Evolutionary conservation across 1,140 invertebrate species (phyloP), one percentile per base, ranked within the genome.

Genomic region (Argopecten irradians): DNA sequence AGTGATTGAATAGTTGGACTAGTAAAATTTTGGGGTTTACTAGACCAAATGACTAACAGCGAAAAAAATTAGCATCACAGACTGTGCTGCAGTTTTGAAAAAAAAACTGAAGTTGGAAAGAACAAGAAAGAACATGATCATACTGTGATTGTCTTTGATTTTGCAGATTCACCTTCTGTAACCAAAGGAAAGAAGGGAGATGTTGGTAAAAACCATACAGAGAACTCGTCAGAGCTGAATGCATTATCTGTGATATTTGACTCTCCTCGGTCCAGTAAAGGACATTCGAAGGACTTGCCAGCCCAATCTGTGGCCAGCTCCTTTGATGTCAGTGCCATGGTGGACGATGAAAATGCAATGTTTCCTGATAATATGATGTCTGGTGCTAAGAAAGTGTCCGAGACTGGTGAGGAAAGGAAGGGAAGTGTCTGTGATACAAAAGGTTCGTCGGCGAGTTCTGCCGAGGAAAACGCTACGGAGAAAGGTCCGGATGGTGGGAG

Each of bases 331-430:
- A 90, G 91, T 91, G 88, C 89, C 5, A 88, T 91, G 33, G 90
- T 88, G 9, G 90, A 92, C 55, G 92, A 91, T 46, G 93, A 93
- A 83, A 93, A 94, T 90, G 93, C 93, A 22, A 92, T 94, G 92
- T 94, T 94, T 87, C 93, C 93, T 1, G 93, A 94, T 84, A 86
- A 43, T 32, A 89, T 90, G 82, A 82, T 91, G n/a, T 88, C 88
- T 32, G 46, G 22, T 83, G 55, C 22, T 34, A 88, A 39, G 33
- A 55, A 41, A 34, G 0, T 82, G 39, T 83, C 82, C 0, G 82
- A 41, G 19, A 82, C 36, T 2, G 34, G 16, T 34, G 35, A 84
- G 28, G 83, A 71, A 33, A 82, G 36, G 13, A 86, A 86, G 84
- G 71, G 13, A 13, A 88, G 16, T 41, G 19, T 32, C 71, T 86